A percentile compares a stretch with the other conserved stretches of the same genome.
phyloP scores from a whole-genome alignment of 2,888 invertebrate genomes.

The Orthosia gothica region DNA sequence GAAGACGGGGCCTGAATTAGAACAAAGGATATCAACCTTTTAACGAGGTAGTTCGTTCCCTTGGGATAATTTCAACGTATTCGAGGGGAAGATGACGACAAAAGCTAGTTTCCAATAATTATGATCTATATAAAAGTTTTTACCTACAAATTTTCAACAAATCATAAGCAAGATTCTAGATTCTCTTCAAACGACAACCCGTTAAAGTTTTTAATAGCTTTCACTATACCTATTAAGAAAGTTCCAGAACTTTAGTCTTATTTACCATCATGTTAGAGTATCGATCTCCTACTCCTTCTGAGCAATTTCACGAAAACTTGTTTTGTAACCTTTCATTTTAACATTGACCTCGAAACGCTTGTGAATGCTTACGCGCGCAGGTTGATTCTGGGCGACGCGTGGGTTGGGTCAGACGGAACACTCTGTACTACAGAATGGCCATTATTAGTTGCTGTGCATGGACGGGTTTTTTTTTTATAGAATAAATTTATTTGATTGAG shows the following conservation, averaged over 20 bases:
- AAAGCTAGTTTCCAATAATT: too few relatives aligned
- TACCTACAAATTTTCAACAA: background rate
- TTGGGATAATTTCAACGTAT: too few relatives aligned
- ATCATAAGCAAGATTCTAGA: background rate
- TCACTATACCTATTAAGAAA: conserved; percentile 10
- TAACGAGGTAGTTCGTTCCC: too few relatives aligned
- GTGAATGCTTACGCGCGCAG: conserved; percentile 38
- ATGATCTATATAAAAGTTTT: too few relatives aligned
- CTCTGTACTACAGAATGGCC: background rate
- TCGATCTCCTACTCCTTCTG: conserved; percentile 53
- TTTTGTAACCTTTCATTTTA: conserved; percentile 66
- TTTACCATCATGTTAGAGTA: conserved; percentile 42
- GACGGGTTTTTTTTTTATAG: too few relatives aligned
- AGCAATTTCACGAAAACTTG: conserved; percentile 54
- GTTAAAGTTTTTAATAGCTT: background rate
- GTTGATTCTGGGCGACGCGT: conserved; percentile 8
- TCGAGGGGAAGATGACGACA: too few relatives aligned
- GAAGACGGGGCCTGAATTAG: too few relatives aligned
- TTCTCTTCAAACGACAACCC: background rate
- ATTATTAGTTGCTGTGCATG: background rate
- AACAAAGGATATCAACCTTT: too few relatives aligned
- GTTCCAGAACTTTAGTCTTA: conserved; percentile 16
- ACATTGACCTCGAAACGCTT: conserved; percentile 63
- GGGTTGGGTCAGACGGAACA: background rate
- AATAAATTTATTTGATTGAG: too few relatives aligned